These are phyloP conservation scores for Vombatus ursinus DNA, from an alignment of 2,113 vertebrate genomes.

Conservation along the genomic window DNA sequence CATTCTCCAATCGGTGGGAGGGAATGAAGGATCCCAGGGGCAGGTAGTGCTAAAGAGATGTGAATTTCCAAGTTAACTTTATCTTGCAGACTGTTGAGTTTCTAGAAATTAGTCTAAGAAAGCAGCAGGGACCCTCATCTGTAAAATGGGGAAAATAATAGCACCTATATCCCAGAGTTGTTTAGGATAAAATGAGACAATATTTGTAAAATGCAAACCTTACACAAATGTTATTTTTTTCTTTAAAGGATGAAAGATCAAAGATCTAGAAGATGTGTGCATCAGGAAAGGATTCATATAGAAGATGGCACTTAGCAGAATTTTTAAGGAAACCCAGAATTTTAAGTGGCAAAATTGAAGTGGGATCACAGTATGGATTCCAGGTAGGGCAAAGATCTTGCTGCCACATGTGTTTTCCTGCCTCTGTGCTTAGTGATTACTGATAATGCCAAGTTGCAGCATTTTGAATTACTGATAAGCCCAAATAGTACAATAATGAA, in stretches of 20 bases:
- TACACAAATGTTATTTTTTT: not conserved
- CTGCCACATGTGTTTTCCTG: not conserved
- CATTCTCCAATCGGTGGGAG: not conserved
- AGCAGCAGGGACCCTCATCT: not conserved
- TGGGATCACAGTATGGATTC: not conserved
- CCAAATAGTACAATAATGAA: no score
- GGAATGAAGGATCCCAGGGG: not conserved
- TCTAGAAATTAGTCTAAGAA: not conserved
- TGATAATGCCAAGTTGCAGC: no score
- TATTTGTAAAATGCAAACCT: not conserved
- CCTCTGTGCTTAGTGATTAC: not conserved
- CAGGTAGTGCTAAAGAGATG: not conserved
- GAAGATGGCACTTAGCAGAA: not conserved
- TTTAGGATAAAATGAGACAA: not conserved
- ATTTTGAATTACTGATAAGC: no score
- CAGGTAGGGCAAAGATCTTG: not conserved
- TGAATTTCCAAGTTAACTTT: not conserved
- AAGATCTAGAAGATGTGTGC: not conserved
- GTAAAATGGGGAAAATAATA: not conserved
- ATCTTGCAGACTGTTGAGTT: not conserved
- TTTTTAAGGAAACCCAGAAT: not conserved
- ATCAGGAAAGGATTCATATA: not conserved
- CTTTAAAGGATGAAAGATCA: not conserved
- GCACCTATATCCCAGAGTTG: not conserved
- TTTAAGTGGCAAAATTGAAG: not conserved